Evolutionary conservation across 2,113 vertebrate genomes (phyloP), one percentile per base, ranked within the genome.

Genomic region (Bos indicus): DNA sequence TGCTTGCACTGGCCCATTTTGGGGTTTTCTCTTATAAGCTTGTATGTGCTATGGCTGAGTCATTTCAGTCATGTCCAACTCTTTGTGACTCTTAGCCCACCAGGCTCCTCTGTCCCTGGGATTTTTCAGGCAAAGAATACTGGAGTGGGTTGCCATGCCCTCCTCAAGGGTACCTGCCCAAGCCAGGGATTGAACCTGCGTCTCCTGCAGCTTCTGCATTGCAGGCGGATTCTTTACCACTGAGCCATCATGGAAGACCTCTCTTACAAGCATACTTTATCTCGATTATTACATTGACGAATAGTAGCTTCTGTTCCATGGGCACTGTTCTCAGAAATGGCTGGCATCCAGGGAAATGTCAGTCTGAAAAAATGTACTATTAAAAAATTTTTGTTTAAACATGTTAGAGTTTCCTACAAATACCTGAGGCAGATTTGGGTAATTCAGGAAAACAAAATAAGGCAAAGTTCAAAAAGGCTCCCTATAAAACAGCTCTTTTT

Each of bases 391-490:
- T 92, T 28, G 25, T 7, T 33, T 2, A 57, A 52, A 71, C 13
- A 71, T 51, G 81, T 88, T 36, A 83, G 48, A 54, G 77, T 43
- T 16, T 51, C 57, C 74, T n/a, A 85, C 43, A 82, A 96, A 96
- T 71, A 96, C 14, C 9, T 28, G 16, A 87, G 48, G 26, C 23
- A 51, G 30, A 95, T 91, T 71, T 78, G 57, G 57, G 81, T 48
- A 87, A 26, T 80, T 90, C 51, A 33, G 30, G 52, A 62, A 94
- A 97, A 71, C 17, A 64, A 93, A 95, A 81, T 13, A 86, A 94
- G 85, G 82, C 12, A 62, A 95, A 52, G 71, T 74, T 62, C 81
- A 92, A 77, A 90, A 85, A 90, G 25, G n/a, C 21, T 95, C 85
- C 88, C 43, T 4, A 74, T 23, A 94, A 95, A 93, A 77, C 30